These are phyloP conservation scores for Dysmachus trigonus DNA, from an alignment of 2,888 invertebrate species.

Conservation along the genomic window DNA sequence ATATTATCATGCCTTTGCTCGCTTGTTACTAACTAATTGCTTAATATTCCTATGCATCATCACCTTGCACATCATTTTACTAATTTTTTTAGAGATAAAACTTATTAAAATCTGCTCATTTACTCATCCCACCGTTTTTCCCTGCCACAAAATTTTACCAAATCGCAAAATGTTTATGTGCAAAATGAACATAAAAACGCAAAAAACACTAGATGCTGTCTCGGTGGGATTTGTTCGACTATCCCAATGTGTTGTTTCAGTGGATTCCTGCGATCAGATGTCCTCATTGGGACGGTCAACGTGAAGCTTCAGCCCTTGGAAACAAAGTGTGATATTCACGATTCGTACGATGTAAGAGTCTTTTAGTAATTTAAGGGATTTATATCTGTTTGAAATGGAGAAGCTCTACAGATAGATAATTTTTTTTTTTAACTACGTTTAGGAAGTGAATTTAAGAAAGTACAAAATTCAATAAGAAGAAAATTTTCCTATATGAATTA, in stretches of 20 bases:
- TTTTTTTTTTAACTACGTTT: too few relatives aligned
- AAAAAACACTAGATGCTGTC: slow-evolving; percentile 59
- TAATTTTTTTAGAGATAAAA: background rate
- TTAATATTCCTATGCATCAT: background rate
- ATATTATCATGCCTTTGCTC: background rate
- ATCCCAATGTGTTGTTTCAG: slow-evolving; percentile 76
- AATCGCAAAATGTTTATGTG: background rate
- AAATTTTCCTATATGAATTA: too few relatives aligned
- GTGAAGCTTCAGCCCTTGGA: slow-evolving; percentile 92
- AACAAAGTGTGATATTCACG: slow-evolving; percentile 87
- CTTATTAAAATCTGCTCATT: background rate
- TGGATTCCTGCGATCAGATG: slow-evolving; percentile 91
- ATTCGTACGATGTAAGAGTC: slow-evolving; percentile 87
- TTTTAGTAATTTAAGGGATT: too few relatives aligned
- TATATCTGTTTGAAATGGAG: too few relatives aligned
- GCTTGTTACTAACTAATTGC: background rate
- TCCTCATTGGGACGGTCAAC: slow-evolving; percentile 80
- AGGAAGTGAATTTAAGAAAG: too few relatives aligned
- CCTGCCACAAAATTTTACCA: background rate
- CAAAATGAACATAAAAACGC: slow-evolving; percentile 29
- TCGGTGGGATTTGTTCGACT: slow-evolving; percentile 64
- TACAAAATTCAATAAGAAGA: too few relatives aligned
- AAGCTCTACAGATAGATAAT: too few relatives aligned
- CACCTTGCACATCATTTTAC: background rate
- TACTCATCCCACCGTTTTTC: background rate